A percentile compares a stretch with the other conserved stretches of the same genome.
Conservation (phyloP, 2,113 vertebrate genomes). For the Protomyctophum bolini region DNA sequence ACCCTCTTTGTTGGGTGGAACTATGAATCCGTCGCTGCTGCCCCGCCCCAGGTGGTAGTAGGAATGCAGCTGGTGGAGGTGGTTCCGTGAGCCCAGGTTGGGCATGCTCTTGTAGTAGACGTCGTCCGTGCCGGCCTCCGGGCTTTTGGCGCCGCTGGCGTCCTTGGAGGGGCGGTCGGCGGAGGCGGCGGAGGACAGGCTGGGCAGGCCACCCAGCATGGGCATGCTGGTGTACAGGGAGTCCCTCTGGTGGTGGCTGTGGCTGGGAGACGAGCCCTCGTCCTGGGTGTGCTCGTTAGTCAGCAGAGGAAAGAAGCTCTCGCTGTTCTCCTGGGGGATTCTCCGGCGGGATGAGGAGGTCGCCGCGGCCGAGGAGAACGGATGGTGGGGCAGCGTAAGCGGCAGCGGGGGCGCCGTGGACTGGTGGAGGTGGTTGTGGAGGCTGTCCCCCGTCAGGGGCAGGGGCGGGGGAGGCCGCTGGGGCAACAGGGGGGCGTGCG, state of each 20-base stretch:
- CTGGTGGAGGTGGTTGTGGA: slow-evolving; percentile 76
- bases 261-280: slow-evolving; percentile 83
- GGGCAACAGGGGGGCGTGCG: slow-evolving; percentile 88
- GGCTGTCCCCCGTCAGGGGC: slow-evolving; percentile 76
- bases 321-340: slow-evolving; percentile 95
- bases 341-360: slow-evolving; percentile 82
- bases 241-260: slow-evolving; percentile 84
- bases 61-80: slow-evolving; percentile 93
- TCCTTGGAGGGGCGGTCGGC: slow-evolving; percentile 55
- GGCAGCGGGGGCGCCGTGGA: slow-evolving; percentile 81
- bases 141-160: slow-evolving; percentile 57
- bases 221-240: slow-evolving; percentile 97
- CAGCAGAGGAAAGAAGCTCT: slow-evolving; percentile 95
- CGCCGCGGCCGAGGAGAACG: slow-evolving; percentile 64
- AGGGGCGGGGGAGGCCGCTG: slow-evolving; percentile 83
- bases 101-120: slow-evolving; percentile 99
- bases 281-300: slow-evolving; percentile 90
- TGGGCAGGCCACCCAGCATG: slow-evolving; percentile 83
- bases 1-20: slow-evolving; percentile 91
- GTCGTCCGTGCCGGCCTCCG: slow-evolving; percentile 81
- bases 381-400: slow-evolving; percentile 79
- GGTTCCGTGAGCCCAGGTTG: slow-evolving; percentile 93
- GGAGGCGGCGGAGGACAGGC: slow-evolving; percentile 57
- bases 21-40: slow-evolving; percentile 96
- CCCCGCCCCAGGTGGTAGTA: slow-evolving; percentile 97